Evolutionary conservation across 2,113 vertebrate genomes (phyloP).

Genomic region (Mystacornis crossleyi): DNA sequence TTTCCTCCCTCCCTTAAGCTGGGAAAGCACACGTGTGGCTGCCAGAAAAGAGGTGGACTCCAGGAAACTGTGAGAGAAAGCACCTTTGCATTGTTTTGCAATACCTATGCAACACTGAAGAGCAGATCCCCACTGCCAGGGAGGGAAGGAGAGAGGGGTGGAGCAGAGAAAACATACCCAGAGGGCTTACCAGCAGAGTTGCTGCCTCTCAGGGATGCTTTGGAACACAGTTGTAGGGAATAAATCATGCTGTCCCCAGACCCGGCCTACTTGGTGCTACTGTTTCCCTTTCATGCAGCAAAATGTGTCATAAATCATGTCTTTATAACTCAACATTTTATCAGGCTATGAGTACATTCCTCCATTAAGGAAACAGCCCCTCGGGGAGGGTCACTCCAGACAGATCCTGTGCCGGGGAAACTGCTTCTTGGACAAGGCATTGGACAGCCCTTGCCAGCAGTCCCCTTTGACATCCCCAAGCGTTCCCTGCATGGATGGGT

Average conservation of each 20-base stretch:
- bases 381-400: neutral
- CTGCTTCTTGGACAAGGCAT: neutral
- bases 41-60: neutral
- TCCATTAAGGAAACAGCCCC: neutral
- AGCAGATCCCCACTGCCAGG: neutral
- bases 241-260: neutral
- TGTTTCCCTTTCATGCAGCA: neutral
- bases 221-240: accelerated
- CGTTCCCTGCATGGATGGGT: neutral
- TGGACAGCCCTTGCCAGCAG: neutral
- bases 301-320: neutral
- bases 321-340: neutral
- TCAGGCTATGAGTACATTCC: neutral
- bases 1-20: neutral
- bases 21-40: neutral
- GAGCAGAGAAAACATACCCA: neutral
- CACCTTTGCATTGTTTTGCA: neutral
- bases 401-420: neutral
- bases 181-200: neutral
- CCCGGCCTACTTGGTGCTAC: accelerated
- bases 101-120: neutral
- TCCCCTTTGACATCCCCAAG: neutral
- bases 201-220: neutral
- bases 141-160: neutral
- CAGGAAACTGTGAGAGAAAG: neutral